phyloP scores from a whole-genome alignment of 2,888 invertebrate species.

The Eumacrocentrus americanus region DNA sequence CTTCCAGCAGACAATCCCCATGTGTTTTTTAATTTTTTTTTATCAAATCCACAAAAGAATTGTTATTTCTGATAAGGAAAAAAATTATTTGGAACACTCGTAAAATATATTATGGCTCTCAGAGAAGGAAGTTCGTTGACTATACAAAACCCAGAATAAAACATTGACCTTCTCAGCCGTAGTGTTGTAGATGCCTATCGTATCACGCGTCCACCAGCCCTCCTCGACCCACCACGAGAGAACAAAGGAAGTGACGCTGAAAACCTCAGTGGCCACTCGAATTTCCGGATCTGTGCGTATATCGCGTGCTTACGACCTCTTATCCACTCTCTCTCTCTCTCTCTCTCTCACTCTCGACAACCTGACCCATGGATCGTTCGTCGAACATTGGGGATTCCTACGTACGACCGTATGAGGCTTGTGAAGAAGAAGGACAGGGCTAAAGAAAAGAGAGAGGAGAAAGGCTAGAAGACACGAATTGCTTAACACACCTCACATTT shows the following conservation, averaged over 20 bases:
- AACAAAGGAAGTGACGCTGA: constrained; percentile 25
- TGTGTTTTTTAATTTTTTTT: background rate
- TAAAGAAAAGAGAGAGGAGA: constrained; percentile 10
- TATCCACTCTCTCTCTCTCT: no score
- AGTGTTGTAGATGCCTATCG: constrained; percentile 25
- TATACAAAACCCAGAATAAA: constrained; percentile 8
- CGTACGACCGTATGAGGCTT: background rate
- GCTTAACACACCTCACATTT: constrained; percentile 29
- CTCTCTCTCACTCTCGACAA: background rate
- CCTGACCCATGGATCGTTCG: no score
- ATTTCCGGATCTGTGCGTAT: constrained; percentile 19
- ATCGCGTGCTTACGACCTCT: constrained; percentile 17
- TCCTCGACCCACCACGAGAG: constrained; percentile 4
- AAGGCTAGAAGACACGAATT: constrained; percentile 29
- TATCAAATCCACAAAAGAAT: no score
- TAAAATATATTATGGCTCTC: no score
- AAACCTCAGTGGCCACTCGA: constrained; percentile 22
- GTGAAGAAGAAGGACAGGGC: background rate
- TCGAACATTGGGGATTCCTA: background rate
- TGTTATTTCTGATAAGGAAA: no score
- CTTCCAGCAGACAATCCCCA: background rate
- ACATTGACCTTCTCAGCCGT: constrained; percentile 26
- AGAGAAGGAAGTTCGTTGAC: no score
- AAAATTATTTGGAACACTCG: no score
- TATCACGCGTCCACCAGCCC: constrained; percentile 24